These are phyloP conservation scores for Reticulitermes speratus DNA, from an alignment of 1,140 invertebrate genomes.

Conservation along the genomic window DNA sequence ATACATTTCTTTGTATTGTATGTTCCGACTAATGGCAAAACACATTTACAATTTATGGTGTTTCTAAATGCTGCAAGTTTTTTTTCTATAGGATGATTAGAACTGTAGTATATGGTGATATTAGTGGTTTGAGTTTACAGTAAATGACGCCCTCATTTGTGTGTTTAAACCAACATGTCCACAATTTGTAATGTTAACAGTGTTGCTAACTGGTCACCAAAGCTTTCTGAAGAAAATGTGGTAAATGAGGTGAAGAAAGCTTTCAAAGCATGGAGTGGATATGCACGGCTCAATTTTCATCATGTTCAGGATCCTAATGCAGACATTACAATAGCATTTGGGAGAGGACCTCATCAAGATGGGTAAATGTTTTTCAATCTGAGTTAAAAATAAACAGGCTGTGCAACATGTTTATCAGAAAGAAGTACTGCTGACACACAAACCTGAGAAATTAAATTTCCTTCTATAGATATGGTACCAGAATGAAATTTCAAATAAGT, in stretches of 20 bases:
- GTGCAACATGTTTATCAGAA: no score
- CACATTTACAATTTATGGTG: no score
- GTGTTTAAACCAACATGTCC: not conserved
- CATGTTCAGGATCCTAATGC: conserved; percentile 48
- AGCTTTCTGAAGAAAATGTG: conserved; percentile 54
- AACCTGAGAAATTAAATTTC: no score
- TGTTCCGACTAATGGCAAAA: no score
- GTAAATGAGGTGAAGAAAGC: conserved; percentile 55
- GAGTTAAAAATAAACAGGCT: no score
- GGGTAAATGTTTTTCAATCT: conserved; percentile 44
- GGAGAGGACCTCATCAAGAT: conserved; percentile 62
- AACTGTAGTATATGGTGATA: no score
- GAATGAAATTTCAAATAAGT: no score
- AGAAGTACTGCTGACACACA: no score
- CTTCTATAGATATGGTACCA: no score
- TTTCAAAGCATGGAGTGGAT: conserved; percentile 62
- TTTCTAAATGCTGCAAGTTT: no score
- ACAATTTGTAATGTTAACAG: conserved; percentile 44
- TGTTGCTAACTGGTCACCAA: conserved; percentile 63
- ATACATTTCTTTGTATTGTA: no score
- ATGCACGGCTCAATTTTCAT: conserved; percentile 58
- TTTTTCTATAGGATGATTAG: no score
- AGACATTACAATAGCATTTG: conserved; percentile 67
- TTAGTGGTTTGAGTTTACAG: not conserved
- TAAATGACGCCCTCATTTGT: not conserved